Evolutionary conservation across 2,113 vertebrate genomes (phyloP), one percentile per base, ranked within the genome.

Genomic region (Microcebus jonahi): DNA sequence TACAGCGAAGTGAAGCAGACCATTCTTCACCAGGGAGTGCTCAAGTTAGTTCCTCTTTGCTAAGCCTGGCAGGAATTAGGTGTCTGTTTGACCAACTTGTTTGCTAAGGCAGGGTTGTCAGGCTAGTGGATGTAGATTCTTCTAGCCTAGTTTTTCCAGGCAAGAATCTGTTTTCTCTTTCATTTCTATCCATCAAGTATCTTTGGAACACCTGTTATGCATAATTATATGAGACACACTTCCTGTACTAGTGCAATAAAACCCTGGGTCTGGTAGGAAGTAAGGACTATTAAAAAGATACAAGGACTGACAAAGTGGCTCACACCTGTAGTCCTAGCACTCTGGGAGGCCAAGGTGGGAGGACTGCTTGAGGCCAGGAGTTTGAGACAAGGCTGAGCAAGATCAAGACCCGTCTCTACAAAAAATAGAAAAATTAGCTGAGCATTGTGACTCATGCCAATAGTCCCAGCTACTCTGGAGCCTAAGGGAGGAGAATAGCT

Each of bases 41-140:
- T 48, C 45, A 12, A 27, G 20, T 6, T 39, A 39, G 36, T 39
- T 39, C 36, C 36, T 39, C 36, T 39, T 39, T 39, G 36, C 36
- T 39, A 39, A 39, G 36, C 36, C 36, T 39, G 82, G 45, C 81
- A 81, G 90, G 95, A 96, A 94, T n/a, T 94, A 71, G 34, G 20
- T 68, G 59, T 82, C n/a, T 96, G 91, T 97, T 87, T 95, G 88
- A 70, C 27, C 77, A 93, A 15, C 34, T 48, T 96, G 95, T 96
- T 97, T 97, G 97, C 95, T 90, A 20, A 94, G 82, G 94, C 79
- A n/a, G 39, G 50, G 29, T 50, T 76, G 91, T 71, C 65, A 5
- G 34, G 39, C 53, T 67, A 10, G 29, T 61, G 53, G 70, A 45
- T 73, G 81, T 65, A 83, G 75, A 39, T 87, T 18, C 50, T 68